Percentiles rank a stretch among this genome's conserved stretches.
phyloP scores from a whole-genome alignment of 1,140 invertebrate species.

The Micrasema longulum region DNA sequence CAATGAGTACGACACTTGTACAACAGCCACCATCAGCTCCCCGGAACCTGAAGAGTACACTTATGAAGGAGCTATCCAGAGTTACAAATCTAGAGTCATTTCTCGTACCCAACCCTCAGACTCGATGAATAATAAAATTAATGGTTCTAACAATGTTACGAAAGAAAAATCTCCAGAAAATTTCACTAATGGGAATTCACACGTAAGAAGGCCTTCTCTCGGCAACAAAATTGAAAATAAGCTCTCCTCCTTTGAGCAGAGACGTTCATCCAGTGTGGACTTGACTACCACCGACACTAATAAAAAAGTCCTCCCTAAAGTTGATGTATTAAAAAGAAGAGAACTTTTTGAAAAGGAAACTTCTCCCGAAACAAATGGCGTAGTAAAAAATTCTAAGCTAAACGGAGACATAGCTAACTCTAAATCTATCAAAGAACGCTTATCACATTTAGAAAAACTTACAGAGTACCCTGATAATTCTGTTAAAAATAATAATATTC shows the following conservation, averaged over 20 bases:
- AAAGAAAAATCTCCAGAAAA: constrained; percentile 65
- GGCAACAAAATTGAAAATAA: constrained; percentile 69
- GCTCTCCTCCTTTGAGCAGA: constrained; percentile 66
- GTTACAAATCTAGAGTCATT: constrained; percentile 80
- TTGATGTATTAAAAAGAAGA: constrained; percentile 83
- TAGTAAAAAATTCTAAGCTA: constrained; percentile 57
- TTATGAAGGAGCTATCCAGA: constrained; percentile 87
- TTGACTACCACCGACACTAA: constrained; percentile 59
- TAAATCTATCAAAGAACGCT: constrained; percentile 78
- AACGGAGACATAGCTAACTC: constrained; percentile 72
- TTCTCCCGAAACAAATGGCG: constrained; percentile 61
- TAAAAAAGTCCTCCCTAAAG: constrained; percentile 77
- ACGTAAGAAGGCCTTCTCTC: constrained; percentile 64
- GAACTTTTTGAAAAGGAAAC: constrained; percentile 82
- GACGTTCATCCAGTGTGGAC: constrained; percentile 56
- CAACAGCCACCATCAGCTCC: constrained; percentile 72
- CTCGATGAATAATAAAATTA: constrained; percentile 60
- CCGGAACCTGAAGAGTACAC: constrained; percentile 82
- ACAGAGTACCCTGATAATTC: constrained; percentile 62
- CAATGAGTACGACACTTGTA: constrained; percentile 72
- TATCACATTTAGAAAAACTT: constrained; percentile 74
- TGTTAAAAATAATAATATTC: constrained; percentile 65
- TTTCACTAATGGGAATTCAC: constrained; percentile 61
- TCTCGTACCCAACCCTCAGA: constrained; percentile 63
- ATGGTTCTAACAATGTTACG: constrained; percentile 59